Evolutionary conservation across 2,888 invertebrate genomes (phyloP).

Genomic region (Spicauda simplicius): DNA sequence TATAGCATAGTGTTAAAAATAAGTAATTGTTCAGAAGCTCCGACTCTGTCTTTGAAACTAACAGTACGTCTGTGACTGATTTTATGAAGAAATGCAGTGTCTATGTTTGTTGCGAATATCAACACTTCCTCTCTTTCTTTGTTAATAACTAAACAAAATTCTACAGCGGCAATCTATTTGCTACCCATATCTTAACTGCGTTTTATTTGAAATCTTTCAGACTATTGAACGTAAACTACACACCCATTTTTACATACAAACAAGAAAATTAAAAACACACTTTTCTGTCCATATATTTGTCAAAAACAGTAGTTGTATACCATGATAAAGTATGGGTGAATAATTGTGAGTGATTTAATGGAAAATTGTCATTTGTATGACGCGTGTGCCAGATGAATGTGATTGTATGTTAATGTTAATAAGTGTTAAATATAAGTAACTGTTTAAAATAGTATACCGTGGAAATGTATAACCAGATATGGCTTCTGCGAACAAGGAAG

Average conservation of each 20-base stretch:
- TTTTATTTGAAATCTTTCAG: too few relatives aligned
- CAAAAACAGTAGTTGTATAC: neutral
- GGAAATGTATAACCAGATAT: conserved; percentile 71
- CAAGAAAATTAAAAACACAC: neutral
- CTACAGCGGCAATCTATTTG: too few relatives aligned
- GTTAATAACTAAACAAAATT: too few relatives aligned
- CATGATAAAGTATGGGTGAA: neutral
- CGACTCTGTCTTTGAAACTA: neutral
- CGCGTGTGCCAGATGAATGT: conserved; percentile 79
- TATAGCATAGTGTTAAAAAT: neutral
- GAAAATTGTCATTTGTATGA: conserved; percentile 50
- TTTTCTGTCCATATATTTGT: neutral
- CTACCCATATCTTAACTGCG: too few relatives aligned
- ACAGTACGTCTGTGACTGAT: neutral
- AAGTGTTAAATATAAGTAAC: conserved; percentile 52
- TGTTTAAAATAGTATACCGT: conserved; percentile 65
- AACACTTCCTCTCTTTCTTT: too few relatives aligned
- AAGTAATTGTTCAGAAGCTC: neutral
- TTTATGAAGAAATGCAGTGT: neutral
- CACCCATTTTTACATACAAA: neutral
- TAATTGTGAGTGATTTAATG: conserved; percentile 21
- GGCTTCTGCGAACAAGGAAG: conserved; percentile 72
- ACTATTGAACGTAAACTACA: too few relatives aligned
- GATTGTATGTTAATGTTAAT: conserved; percentile 66
- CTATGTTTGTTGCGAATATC: too few relatives aligned